These are phyloP conservation scores for Pantala flavescens DNA, from an alignment of 1,140 invertebrate species.

Conservation along the genomic window DNA sequence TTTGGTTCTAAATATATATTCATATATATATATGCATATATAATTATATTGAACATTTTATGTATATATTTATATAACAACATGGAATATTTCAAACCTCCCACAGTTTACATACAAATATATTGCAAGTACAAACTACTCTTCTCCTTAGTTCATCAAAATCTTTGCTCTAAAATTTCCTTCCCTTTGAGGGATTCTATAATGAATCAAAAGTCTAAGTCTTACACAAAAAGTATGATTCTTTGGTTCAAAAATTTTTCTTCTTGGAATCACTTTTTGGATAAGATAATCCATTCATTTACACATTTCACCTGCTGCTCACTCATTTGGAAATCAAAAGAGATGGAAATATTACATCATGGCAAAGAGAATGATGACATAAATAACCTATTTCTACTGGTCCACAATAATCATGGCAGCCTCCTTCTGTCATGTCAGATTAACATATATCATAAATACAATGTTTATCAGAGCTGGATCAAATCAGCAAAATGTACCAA, in stretches of 20 bases:
- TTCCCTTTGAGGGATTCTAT: not conserved
- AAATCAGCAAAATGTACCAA: too few species aligned
- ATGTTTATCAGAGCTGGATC: too few species aligned
- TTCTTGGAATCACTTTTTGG: not conserved
- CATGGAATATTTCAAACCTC: slow-evolving; percentile 6
- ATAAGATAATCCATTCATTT: not conserved
- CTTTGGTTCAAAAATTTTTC: not conserved
- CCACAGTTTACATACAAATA: slow-evolving; percentile 2
- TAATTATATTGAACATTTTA: slow-evolving; percentile 6
- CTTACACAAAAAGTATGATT: not conserved
- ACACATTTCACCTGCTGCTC: not conserved
- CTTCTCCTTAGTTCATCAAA: not conserved
- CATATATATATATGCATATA: slow-evolving; percentile 1
- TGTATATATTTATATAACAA: slow-evolving; percentile 11
- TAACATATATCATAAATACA: too few species aligned
- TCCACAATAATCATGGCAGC: slow-evolving; percentile 1
- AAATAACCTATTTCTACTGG: not conserved
- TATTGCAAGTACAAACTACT: slow-evolving; percentile 6
- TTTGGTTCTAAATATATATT: slow-evolving; percentile 6
- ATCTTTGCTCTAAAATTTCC: not conserved
- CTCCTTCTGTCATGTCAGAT: not conserved
- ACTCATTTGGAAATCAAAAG: not conserved
- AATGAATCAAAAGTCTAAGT: not conserved
- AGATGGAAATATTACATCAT: not conserved
- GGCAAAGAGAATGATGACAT: not conserved